Base-by-base conservation (phyloP, 1,140 invertebrate species). In the Pemphigus obesinymphae region DNA sequence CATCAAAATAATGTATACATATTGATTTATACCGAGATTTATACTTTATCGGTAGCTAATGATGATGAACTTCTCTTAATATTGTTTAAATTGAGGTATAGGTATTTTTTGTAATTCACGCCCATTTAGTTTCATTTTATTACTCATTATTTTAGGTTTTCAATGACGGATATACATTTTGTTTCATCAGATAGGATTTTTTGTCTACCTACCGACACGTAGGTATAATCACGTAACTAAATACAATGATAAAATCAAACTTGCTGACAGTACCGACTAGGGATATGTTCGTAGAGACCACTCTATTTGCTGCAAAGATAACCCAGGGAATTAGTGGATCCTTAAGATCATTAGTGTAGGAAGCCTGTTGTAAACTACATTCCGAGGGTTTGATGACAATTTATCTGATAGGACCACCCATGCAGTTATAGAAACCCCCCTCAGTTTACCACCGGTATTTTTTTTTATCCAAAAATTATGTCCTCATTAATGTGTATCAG, bases 401-500 rank as follows among this genome's bases (percentile, higher is more conserved):
- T 80, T 80, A 80, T 80, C 76, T 63, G 76, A 80, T 80, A 40
- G 34, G 76, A 80, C 76, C 76, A 80, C 76, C 76, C 76, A 63
- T 80, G 37, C 37, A 11, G 31, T 58, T 40, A 78, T 58, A 55
- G 34, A 78, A 37, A 76, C 53, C 75, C 53, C 31, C 45, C 43
- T 78, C 50, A 20, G 20, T 80, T 61, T 31, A 43, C 76, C 76
- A 43, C 53, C 17, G 34, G 53, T 26, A n/a, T 63, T 37, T 29
- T 78, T 55, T 78, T 61, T 11, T 29, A 20, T n/a, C 76, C 55
- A 80, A 80, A 80, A 80, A 80, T 80, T 80, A 80, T 80, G 76
- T 80, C 55, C 76, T 80, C 76, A 80, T 80, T 80, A 80, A 80
- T 58, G 76, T 61, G 40, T 31, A 80, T 63, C 15, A 23, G 8